Conservation (phyloP, 2,113 vertebrate genomes). For the Oxyura jamaicensis region DNA sequence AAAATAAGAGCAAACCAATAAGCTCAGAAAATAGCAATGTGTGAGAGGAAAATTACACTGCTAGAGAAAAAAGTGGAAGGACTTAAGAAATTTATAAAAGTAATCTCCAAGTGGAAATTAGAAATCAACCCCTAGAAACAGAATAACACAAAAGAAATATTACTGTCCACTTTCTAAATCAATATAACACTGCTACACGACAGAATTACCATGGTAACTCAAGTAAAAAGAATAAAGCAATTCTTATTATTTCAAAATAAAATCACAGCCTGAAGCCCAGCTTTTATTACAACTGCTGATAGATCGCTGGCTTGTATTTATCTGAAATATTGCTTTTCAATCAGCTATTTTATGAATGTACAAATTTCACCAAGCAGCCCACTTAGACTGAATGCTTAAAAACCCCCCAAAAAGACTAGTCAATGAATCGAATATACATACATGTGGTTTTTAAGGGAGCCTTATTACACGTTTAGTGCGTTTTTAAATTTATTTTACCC, state of each 20-base stretch:
- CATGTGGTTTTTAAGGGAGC: not conserved
- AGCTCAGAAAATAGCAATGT: constrained; percentile 93
- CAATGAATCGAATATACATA: constrained; percentile 76
- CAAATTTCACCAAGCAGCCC: constrained; percentile 90
- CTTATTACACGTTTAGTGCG: not conserved
- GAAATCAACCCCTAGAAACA: constrained; percentile 98
- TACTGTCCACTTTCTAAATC: constrained; percentile 99
- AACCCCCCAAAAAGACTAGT: constrained; percentile 80
- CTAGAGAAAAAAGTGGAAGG: constrained; percentile 89
- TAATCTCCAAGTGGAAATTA: constrained; percentile 99
- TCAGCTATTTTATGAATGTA: constrained; percentile 95
- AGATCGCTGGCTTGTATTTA: constrained; percentile 95
- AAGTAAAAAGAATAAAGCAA: constrained; percentile 98
- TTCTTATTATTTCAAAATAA: constrained; percentile 99
- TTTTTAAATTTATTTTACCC: not conserved
- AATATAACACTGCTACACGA: constrained; percentile 98
- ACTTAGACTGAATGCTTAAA: constrained; percentile 84
- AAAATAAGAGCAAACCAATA: constrained; percentile 97
- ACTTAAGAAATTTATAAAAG: constrained; percentile 99
- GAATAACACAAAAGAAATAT: constrained; percentile 99
- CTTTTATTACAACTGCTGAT: constrained; percentile 98
- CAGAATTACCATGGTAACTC: constrained; percentile 99
- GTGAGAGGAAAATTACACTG: constrained; percentile 95
- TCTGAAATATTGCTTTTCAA: constrained; percentile 96
- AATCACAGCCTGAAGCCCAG: constrained; percentile 95